Conservation (phyloP, 2,888 invertebrate species). For the Hypena proboscidalis region DNA sequence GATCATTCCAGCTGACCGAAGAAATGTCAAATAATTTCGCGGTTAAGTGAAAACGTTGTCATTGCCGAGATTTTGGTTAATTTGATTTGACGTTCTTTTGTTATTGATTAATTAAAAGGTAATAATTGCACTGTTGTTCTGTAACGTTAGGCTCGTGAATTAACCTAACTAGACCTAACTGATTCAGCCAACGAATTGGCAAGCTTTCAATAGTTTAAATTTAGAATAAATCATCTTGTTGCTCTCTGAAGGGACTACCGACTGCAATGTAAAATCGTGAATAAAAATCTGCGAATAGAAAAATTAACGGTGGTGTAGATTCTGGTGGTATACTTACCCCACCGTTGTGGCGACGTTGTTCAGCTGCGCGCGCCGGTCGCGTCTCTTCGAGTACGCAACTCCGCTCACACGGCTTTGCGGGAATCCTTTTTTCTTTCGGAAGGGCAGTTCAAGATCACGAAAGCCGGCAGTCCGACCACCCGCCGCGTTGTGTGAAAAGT, state of each 20-base stretch:
- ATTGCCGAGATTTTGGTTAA: no score
- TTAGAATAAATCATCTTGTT: constrained; percentile 56
- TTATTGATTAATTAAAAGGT: no score
- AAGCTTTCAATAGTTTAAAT: constrained; percentile 67
- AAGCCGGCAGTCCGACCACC: constrained; percentile 66
- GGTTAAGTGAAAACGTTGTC: not conserved
- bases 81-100: no score
- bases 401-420: constrained; percentile 62
- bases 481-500: constrained; percentile 60
- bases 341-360: constrained; percentile 54
- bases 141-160: not conserved
- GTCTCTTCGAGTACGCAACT: constrained; percentile 70
- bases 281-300: constrained; percentile 22
- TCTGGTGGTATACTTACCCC: constrained; percentile 61
- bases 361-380: constrained; percentile 77
- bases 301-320: constrained; percentile 46
- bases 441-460: constrained; percentile 85
- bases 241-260: constrained; percentile 26
- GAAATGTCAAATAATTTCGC: constrained; percentile 1
- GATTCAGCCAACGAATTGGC: constrained; percentile 54
- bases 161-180: constrained; percentile 31
- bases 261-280: constrained; percentile 22
- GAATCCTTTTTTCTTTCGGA: constrained; percentile 74
- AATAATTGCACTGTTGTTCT: no score
- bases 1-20: not conserved